phyloP scores from a whole-genome alignment of 1,140 invertebrate genomes.

The Piezodorus guildinii region DNA sequence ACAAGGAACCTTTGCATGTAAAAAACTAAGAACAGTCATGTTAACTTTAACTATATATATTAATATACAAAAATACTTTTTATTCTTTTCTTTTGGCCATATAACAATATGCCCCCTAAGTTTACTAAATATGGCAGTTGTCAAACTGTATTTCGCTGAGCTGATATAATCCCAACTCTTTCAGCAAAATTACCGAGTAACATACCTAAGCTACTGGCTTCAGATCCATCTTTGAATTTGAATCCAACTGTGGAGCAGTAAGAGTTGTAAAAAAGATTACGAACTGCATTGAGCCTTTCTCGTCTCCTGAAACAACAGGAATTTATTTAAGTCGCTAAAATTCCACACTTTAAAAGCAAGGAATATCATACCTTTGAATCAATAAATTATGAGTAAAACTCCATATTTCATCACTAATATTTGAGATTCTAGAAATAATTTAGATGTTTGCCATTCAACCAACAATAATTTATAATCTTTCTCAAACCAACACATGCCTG shows the following conservation, averaged over 20 bases:
- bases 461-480: too few species aligned
- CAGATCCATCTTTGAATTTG: conserved; percentile 41
- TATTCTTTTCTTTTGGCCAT: neutral
- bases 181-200: conserved; percentile 45
- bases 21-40: neutral
- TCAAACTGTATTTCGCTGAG: conserved; percentile 38
- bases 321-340: too few species aligned
- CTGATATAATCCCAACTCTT: conserved; percentile 43
- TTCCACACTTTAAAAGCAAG: too few species aligned
- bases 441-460: too few species aligned
- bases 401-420: too few species aligned
- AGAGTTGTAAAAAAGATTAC: conserved; percentile 41
- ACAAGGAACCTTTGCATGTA: neutral
- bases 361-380: too few species aligned
- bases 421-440: too few species aligned
- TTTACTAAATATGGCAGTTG: conserved; percentile 16
- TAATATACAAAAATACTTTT: conserved; percentile 4
- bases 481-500: too few species aligned
- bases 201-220: conserved; percentile 37
- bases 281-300: conserved; percentile 43
- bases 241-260: conserved; percentile 43
- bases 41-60: neutral
- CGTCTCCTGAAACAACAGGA: conserved; percentile 35
- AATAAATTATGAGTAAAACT: neutral
- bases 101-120: neutral